Evolutionary conservation across 2,888 invertebrate species (phyloP).

Genomic region (Andrena marginata): DNA sequence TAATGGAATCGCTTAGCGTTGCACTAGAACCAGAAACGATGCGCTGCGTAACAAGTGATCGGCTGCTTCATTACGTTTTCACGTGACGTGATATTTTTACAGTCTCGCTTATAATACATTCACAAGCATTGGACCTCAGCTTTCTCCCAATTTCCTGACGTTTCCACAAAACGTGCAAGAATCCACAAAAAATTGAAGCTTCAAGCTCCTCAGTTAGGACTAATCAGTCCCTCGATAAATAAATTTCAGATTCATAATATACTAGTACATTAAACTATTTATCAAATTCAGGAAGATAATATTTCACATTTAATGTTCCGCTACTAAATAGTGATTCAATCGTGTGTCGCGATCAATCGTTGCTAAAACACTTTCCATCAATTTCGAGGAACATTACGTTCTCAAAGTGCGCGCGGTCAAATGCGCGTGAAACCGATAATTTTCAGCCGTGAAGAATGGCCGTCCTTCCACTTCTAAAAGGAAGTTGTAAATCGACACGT

Average conservation of each 20-base stretch:
- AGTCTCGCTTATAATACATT: background rate
- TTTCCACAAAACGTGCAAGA: no score
- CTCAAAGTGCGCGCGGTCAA: background rate
- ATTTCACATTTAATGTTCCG: no score
- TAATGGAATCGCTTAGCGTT: slow-evolving; percentile 52
- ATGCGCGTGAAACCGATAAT: background rate
- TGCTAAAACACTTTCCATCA: background rate
- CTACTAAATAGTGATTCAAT: no score
- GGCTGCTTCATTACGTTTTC: background rate
- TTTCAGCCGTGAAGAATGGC: background rate
- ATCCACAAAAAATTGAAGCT: no score
- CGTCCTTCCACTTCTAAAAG: slow-evolving; percentile 8
- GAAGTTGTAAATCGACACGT: slow-evolving; percentile 46
- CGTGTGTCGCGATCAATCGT: no score
- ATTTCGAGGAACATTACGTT: background rate
- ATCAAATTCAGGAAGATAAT: no score
- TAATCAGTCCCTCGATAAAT: no score
- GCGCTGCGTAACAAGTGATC: background rate
- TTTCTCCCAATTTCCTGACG: background rate
- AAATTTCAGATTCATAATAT: background rate
- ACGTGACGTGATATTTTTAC: background rate
- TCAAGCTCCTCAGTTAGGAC: no score
- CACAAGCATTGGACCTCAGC: background rate
- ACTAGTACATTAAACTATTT: background rate
- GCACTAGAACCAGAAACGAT: slow-evolving; percentile 38